Evolutionary conservation across 2,797 vertebrate genomes (phyloP), one percentile per base, ranked within the genome.

Genomic region (Pangasius djambal): DNA sequence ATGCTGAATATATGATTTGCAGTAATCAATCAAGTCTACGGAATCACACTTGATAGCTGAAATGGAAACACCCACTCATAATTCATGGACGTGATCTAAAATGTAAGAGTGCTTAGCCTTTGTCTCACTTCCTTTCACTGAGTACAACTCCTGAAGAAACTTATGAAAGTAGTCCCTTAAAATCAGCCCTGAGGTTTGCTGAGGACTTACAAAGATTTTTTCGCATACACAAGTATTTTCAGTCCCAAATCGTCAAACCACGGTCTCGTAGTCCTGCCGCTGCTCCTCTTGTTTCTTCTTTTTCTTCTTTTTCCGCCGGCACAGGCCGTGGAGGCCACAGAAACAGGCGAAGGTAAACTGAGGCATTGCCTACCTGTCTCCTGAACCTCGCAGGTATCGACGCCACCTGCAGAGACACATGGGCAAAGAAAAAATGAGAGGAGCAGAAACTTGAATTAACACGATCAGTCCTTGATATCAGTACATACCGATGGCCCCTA

Each of bases 311-410:
- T 90, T 93, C 93, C 94, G 93, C 93, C 96, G 95, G 94, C 98
- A 98, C 94, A 98, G 97, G 93, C 97, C 96, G 15, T 98, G 97
- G 91, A 99, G 97, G 91, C 97, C 97, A 0, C 98, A 99, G 95
- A 99, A 99, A 91, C 98, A 99, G 94, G 97, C 97, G 1, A 98
- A 98, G 91, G 98, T 98, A 95, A 99, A 98, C 90, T 96, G 96
- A 94, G 98, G 98, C 98, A 98, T 98, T 93, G 93, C 95, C 95
- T 94, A 94, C 89, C 93, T 93, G 92, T 89, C 1, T 83, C 52
- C 79, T 25, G 55, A 12, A 72, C 90, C 89, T 93, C 90, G 89
- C 63, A 31, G 92, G 55, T 16, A 6, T 37, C 34, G n/a, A 79
- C 34, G 48, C 86, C 75, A 94, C 93, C 96, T 96, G 94, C 48